Evolutionary conservation across 2,113 vertebrate species (phyloP).

Genomic region (Oxygymnocypris stewartii): DNA sequence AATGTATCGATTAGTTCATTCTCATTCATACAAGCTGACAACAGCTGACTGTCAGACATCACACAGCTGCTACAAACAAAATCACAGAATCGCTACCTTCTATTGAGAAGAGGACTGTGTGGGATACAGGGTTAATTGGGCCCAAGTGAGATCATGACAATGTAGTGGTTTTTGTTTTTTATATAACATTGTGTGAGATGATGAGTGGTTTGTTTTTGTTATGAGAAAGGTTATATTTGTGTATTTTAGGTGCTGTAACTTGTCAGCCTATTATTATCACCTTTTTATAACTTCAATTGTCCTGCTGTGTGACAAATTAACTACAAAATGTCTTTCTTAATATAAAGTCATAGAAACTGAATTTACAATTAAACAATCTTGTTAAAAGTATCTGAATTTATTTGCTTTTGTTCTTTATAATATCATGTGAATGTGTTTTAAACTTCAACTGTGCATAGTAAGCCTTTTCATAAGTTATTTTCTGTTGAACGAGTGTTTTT

Average conservation of each 20-base stretch:
- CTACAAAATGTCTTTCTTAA: neutral
- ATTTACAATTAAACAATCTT: neutral
- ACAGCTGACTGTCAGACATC: neutral
- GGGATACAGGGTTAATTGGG: neutral
- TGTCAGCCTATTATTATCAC: neutral
- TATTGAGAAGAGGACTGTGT: neutral
- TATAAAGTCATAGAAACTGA: neutral
- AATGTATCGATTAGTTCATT: neutral
- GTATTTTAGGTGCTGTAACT: neutral
- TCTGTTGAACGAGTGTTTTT: neutral
- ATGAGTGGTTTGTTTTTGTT: neutral
- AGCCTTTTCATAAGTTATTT: neutral
- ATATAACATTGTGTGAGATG: too few species aligned
- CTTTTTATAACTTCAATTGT: neutral
- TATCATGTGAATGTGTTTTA: neutral
- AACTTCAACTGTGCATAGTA: neutral
- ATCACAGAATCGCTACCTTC: neutral
- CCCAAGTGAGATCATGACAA: neutral
- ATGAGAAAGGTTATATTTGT: neutral
- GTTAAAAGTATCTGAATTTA: neutral
- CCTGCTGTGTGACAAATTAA: neutral
- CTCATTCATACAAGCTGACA: slow-evolving; percentile 3
- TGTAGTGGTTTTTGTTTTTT: too few species aligned
- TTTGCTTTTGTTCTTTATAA: neutral
- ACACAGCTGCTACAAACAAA: slow-evolving; percentile 7